Evolutionary conservation across 2,888 invertebrate species (phyloP).

Genomic region (Tenthredo mesomela): DNA sequence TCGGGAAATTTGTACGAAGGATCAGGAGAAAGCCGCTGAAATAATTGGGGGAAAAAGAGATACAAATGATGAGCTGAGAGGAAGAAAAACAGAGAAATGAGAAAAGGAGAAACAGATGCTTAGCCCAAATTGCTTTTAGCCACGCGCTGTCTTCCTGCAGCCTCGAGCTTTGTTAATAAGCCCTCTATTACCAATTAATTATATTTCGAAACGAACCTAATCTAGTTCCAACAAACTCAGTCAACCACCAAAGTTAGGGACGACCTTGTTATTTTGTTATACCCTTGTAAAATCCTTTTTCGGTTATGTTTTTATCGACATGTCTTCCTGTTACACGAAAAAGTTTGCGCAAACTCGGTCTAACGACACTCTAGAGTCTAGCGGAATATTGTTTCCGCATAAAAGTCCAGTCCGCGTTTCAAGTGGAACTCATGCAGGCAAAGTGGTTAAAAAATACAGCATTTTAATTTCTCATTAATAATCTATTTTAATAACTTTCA

Average conservation of each 20-base stretch:
- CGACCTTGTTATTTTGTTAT: slow-evolving; percentile 25
- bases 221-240: slow-evolving; percentile 33
- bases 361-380: not conserved
- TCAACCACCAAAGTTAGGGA: not conserved
- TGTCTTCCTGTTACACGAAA: not conserved
- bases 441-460: not conserved
- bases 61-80: slow-evolving; percentile 40
- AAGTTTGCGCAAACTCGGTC: not conserved
- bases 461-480: not conserved
- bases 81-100: slow-evolving; percentile 47
- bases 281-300: not conserved
- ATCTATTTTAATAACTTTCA: not conserved
- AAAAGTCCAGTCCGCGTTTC: not conserved
- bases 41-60: slow-evolving; percentile 42
- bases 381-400: not conserved
- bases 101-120: slow-evolving; percentile 49
- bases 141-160: slow-evolving; percentile 9
- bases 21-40: slow-evolving; percentile 34
- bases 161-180: slow-evolving; percentile 32
- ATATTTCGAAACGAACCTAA: slow-evolving; percentile 44
- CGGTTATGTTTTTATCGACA: not conserved
- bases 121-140: slow-evolving; percentile 43
- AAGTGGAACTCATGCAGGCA: not conserved
- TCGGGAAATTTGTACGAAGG: slow-evolving; percentile 40
- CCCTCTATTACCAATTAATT: slow-evolving; percentile 41